Percentiles rank a stretch among this genome's conserved stretches.
Conservation (phyloP, 30 jellyfish, hydroid and myxozoan genomes). For the Nemopilema nomurai region DNA sequence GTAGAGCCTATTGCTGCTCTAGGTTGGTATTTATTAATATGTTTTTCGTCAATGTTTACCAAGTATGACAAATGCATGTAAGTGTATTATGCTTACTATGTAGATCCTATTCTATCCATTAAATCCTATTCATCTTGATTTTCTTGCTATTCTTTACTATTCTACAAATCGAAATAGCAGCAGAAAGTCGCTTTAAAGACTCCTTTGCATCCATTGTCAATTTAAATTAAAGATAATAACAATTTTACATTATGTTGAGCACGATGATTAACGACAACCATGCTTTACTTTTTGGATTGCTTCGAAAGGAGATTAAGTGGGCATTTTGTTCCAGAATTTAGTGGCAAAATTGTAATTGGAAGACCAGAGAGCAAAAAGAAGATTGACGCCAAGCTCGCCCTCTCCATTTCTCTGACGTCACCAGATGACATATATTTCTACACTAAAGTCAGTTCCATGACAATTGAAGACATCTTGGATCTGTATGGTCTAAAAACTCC, state of each 20-base stretch:
- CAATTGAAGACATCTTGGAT: constrained; percentile 30
- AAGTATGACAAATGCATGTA: too few species aligned
- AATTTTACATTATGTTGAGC: too few species aligned
- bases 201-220: background rate
- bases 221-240: too few species aligned
- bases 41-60: background rate
- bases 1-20: constrained; percentile 50
- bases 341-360: constrained; percentile 67
- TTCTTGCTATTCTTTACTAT: too few species aligned
- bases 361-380: constrained; percentile 69
- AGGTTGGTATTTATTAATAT: constrained; percentile 6
- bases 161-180: too few species aligned
- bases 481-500: constrained; percentile 67
- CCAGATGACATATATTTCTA: constrained; percentile 41
- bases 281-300: background rate
- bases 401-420: constrained; percentile 37
- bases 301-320: background rate
- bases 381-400: constrained; percentile 36
- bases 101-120: too few species aligned
- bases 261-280: too few species aligned
- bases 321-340: too few species aligned
- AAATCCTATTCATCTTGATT: too few species aligned
- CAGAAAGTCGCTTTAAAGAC: too few species aligned
- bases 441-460: constrained; percentile 46
- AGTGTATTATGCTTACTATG: too few species aligned